Percentiles rank a stretch among this genome's conserved stretches.
Conservation (phyloP, 2,113 vertebrate genomes). For the Apistogramma diplotaenia region DNA sequence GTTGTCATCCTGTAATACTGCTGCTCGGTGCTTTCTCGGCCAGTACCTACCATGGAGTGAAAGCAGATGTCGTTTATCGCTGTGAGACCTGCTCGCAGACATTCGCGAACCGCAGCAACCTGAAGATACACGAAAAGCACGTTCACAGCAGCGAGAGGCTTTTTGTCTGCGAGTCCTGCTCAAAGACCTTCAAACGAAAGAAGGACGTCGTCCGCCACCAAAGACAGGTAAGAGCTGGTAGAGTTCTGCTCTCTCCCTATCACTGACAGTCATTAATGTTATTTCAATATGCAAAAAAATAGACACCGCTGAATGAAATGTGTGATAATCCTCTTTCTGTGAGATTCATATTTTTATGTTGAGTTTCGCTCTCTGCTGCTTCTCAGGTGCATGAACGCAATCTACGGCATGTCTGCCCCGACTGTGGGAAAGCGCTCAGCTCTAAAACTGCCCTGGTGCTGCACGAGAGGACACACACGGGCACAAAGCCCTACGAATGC, state of each 20-base stretch:
- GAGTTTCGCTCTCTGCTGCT: not conserved
- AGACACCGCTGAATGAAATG: too few species aligned
- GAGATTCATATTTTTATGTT: not conserved
- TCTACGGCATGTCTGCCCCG: slow-evolving; percentile 82
- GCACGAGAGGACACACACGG: slow-evolving; percentile 92
- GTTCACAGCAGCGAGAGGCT: slow-evolving; percentile 93
- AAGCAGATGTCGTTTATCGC: slow-evolving; percentile 81
- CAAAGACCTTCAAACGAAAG: slow-evolving; percentile 95
- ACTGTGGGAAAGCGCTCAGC: slow-evolving; percentile 93
- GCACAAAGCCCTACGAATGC: slow-evolving; percentile 89
- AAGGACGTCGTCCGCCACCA: slow-evolving; percentile 93
- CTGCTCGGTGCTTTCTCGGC: slow-evolving; percentile 67
- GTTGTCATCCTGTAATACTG: not conserved
- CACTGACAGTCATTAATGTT: not conserved
- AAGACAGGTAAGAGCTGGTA: slow-evolving; percentile 74
- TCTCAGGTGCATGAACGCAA: slow-evolving; percentile 88
- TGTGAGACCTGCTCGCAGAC: slow-evolving; percentile 91
- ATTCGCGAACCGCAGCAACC: slow-evolving; percentile 95
- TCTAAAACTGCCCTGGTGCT: slow-evolving; percentile 89
- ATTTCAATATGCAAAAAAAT: not conserved
- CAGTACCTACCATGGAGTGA: slow-evolving; percentile 82
- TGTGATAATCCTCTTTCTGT: not conserved
- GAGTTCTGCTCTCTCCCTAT: not conserved
- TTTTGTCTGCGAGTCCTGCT: slow-evolving; percentile 86
- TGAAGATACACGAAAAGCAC: slow-evolving; percentile 92